Conservation (phyloP, 1,140 invertebrate species). For the Solenopsis invicta region DNA sequence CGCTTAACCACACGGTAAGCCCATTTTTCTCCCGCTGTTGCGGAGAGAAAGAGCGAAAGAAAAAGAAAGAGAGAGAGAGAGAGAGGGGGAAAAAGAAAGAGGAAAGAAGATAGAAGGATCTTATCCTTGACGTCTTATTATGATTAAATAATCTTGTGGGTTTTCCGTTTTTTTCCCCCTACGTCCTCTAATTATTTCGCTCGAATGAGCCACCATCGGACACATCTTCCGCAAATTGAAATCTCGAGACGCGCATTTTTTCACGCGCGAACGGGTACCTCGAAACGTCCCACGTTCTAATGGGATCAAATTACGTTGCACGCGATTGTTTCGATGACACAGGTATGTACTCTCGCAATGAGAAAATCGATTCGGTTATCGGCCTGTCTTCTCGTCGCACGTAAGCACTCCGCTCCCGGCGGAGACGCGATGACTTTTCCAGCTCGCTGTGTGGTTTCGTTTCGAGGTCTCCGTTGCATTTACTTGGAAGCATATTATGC, state of each 20-base stretch:
- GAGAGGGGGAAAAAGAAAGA: not conserved
- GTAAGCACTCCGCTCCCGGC: not conserved
- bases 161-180: conserved; percentile 24
- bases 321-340: conserved; percentile 38
- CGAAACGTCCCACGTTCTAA: conserved; percentile 48
- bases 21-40: conserved; percentile 70
- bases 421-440: conserved; percentile 40
- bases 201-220: conserved; percentile 28
- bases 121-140: conserved; percentile 72
- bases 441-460: conserved; percentile 12
- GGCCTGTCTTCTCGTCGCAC: conserved; percentile 1
- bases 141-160: conserved; percentile 65
- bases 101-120: not conserved
- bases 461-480: conserved; percentile 13
- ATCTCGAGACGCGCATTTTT: conserved; percentile 34
- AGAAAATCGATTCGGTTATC: conserved; percentile 15
- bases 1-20: conserved; percentile 70
- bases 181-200: conserved; percentile 53
- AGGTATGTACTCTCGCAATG: not conserved
- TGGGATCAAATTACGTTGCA: conserved; percentile 24
- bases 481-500: conserved; percentile 23
- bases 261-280: conserved; percentile 19
- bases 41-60: not conserved
- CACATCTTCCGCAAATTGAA: conserved; percentile 44
- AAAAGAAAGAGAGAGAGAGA: not conserved